These are phyloP conservation scores for Rhynchomys soricoides DNA, from an alignment of 2,113 vertebrate genomes.

Conservation along the genomic window DNA sequence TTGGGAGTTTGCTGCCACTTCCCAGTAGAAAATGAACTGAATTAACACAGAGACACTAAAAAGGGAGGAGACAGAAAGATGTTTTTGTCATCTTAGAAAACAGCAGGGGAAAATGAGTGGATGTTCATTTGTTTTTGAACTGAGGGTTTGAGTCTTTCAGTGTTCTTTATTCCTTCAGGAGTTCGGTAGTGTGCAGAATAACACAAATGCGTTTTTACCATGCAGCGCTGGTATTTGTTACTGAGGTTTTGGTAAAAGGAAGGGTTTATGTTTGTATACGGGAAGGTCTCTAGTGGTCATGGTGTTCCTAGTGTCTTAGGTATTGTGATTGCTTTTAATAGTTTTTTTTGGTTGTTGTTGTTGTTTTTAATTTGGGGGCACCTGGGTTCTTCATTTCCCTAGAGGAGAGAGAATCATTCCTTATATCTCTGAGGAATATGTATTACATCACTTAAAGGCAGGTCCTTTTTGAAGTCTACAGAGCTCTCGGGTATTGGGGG, in stretches of 20 bases:
- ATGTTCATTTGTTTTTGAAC: neutral
- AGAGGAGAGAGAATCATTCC: conserved; percentile 16
- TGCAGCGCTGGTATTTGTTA: conserved; percentile 36
- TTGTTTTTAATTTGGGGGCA: conserved; percentile 34
- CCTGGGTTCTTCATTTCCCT: conserved; percentile 60
- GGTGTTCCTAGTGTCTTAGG: conserved; percentile 41
- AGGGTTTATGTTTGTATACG: conserved; percentile 12
- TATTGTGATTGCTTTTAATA: conserved; percentile 64
- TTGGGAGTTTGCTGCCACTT: neutral
- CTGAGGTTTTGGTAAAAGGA: conserved; percentile 46
- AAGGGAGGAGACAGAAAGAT: conserved; percentile 11
- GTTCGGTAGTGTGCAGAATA: conserved; percentile 9
- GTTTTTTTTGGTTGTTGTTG: conserved; percentile 2
- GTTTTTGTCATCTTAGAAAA: conserved; percentile 24
- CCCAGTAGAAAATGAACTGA: conserved; percentile 2
- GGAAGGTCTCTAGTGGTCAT: neutral
- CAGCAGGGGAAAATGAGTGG: conserved; percentile 1
- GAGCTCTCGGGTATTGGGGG: neutral
- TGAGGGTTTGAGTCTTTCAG: conserved; percentile 5
- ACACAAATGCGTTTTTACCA: neutral
- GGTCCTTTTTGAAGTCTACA: neutral
- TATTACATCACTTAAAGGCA: conserved; percentile 67
- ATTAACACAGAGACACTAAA: neutral
- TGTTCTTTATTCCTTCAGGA: conserved; percentile 23
- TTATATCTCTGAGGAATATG: conserved; percentile 20